Evolutionary conservation across 2,888 invertebrate species (phyloP), one percentile per base, ranked within the genome.

Genomic region (Osedax fenrisi): DNA sequence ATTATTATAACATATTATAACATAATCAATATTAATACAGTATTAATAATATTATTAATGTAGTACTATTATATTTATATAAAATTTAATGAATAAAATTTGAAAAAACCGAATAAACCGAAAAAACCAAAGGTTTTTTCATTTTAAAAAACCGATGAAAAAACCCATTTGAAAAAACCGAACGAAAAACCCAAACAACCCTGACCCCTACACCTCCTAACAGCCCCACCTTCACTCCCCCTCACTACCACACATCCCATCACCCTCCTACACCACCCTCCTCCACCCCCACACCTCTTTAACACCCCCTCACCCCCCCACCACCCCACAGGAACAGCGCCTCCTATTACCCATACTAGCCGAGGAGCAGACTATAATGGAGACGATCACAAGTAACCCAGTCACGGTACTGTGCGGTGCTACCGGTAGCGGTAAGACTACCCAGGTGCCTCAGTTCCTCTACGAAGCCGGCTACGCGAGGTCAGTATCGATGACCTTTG

Each of bases 361-460:
- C 0, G 95, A 96, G 83, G 96, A 97, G 83, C 95, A 96, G 82
- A 87, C 79, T 72, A 91, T 99, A 59, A 93, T 99, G 89, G 98
- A 99, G 86, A 87, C 91, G 0, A 91, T 99, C 13, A 91, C 91
- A 84, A 94, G 95, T 79, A 92, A 96, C 86, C 88, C 90, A 25
- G 85, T 85, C 71, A 90, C 94, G 24, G 82, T 86, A 25, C 79
- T 87, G 22, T 87, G 86, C 80, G 97, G 97, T 75, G 95, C 94
- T 87, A 97, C 96, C 25, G 94, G 95, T 0, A 91, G 91, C 78
- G 97, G 97, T 17, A 98, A 98, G 87, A 98, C 98, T 0, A 99
- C 98, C 0, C 98, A 98, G 86, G 89, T 99, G 10, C 98, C 98
- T 0, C 98, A 98, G 85, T 98, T 98, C 82, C 87, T 98, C 0